Evolutionary conservation across 2,888 invertebrate species (phyloP), one percentile per base, ranked within the genome.

Genomic region (Agonopterix subpropinquella): DNA sequence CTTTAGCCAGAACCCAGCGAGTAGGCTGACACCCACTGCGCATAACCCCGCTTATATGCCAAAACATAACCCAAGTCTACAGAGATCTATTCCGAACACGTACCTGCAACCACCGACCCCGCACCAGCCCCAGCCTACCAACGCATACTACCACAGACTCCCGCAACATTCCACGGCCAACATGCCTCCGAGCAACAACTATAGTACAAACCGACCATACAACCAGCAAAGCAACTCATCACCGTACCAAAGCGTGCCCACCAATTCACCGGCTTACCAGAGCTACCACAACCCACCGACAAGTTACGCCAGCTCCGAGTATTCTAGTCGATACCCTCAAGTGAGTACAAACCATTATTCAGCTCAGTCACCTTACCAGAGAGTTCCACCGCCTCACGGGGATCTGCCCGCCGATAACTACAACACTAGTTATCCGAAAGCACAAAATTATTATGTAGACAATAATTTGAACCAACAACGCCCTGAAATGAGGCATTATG

Each of bases 361-460:
- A 51, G 54, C 65, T 13, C 78, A 70, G 54, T 82, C 90, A 47
- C 89, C 91, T 8, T 92, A 92, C 69, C 91, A 92, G 63, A 81
- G 92, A 55, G 91, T 92, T 13, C 91, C 92, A 8, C 83, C 90
- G 57, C 90, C 91, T 2, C 91, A 91, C 55, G 84, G 85, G 58
- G 90, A 80, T 13, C 53, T 75, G 41, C 76, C 77, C 9, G 58
- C 66, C 13, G 86, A 83, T 48, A 77, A 70, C 59, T 81, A 73
- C 68, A 88, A 68, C 67, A 76, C 55, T 57, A 79, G 69, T 54
- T 83, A 80, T 62, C 86, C 82, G 60, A 86, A 87, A 65, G 35
- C 86, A 65, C 58, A 88, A 56, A 78, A 61, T 57, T 84, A 76
- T 61, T 85, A 81, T 53, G 65, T 67, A 41, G 86, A 87, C 39